Percentiles rank a stretch among this genome's conserved stretches.
Evolutionary conservation across 2,797 vertebrate species (phyloP).

Genomic region (Platyrinchus mystaceus): DNA sequence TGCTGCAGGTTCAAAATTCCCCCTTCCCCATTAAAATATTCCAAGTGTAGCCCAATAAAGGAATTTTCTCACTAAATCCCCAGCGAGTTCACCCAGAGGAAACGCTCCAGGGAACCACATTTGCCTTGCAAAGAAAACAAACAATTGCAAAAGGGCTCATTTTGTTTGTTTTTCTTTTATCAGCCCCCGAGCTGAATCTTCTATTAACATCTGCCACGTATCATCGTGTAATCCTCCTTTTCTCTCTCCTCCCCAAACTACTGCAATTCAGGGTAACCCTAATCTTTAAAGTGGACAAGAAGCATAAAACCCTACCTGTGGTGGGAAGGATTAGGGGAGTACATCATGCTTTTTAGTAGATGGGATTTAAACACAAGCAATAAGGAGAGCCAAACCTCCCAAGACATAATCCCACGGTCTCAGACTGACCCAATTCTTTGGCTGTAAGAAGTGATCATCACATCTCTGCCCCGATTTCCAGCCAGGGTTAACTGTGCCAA

Average conservation of each 20-base stretch:
- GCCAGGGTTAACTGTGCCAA: not conserved
- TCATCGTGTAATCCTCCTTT: conserved; percentile 71
- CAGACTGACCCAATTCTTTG: conserved; percentile 80
- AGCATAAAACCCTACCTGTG: conserved; percentile 77
- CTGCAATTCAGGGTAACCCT: conserved; percentile 71
- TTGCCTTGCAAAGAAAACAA: conserved; percentile 36
- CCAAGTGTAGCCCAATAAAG: not conserved
- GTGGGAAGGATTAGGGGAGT: conserved; percentile 75
- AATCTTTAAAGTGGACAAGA: conserved; percentile 83
- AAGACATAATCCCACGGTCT: conserved; percentile 79
- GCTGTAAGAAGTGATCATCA: conserved; percentile 51
- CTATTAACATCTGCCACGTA: conserved; percentile 71
- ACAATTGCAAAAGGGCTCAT: conserved; percentile 60
- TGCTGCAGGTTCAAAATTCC: not conserved
- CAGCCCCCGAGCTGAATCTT: conserved; percentile 54
- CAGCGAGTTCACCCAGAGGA: not conserved
- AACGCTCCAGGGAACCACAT: not conserved
- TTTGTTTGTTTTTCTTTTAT: conserved; percentile 64
- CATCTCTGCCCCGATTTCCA: not conserved
- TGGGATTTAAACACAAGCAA: conserved; percentile 72
- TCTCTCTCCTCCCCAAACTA: conserved; percentile 57
- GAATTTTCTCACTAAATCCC: not conserved
- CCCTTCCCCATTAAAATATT: fast-evolving
- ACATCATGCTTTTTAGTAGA: conserved; percentile 71
- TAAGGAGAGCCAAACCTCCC: conserved; percentile 77